Conservation (phyloP, 2,888 invertebrate species). For the Hypomecis atomaria region DNA sequence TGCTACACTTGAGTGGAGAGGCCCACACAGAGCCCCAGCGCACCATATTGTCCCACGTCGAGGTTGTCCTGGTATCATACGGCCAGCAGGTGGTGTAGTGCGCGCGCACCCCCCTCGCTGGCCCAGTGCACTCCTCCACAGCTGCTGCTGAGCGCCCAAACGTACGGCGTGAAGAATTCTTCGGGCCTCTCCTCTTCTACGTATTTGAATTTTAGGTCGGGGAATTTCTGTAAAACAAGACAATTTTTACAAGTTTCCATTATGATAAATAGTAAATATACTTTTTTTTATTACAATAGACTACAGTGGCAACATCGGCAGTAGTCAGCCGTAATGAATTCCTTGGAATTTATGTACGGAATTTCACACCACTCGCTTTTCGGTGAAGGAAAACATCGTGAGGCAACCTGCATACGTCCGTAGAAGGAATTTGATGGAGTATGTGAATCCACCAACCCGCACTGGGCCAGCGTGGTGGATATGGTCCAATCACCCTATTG, state of each 20-base stretch:
- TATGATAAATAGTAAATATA: no score
- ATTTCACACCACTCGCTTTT: no score
- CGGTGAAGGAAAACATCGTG: no score
- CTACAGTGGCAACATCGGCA: no score
- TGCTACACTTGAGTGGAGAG: slow-evolving; percentile 13
- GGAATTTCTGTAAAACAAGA: slow-evolving; percentile 92
- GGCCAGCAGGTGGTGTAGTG: slow-evolving; percentile 62
- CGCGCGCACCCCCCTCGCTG: slow-evolving; percentile 73
- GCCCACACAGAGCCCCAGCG: slow-evolving; percentile 16
- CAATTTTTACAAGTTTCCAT: not conserved
- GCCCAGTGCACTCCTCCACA: slow-evolving; percentile 82
- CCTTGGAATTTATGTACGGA: no score
- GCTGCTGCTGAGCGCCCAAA: slow-evolving; percentile 95
- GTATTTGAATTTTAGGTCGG: slow-evolving; percentile 99
- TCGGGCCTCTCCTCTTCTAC: slow-evolving; percentile 99
- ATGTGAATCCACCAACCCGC: no score
- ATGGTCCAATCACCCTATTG: no score
- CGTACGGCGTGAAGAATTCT: slow-evolving; percentile 99
- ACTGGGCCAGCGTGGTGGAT: no score
- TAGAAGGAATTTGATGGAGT: no score
- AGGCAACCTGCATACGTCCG: no score
- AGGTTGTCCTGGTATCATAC: slow-evolving; percentile 54
- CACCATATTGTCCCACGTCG: slow-evolving; percentile 22
- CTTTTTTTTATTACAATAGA: no score
- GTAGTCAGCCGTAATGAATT: no score